phyloP scores from a whole-genome alignment of 2,113 vertebrate genomes.

The Hoplias malabaricus region DNA sequence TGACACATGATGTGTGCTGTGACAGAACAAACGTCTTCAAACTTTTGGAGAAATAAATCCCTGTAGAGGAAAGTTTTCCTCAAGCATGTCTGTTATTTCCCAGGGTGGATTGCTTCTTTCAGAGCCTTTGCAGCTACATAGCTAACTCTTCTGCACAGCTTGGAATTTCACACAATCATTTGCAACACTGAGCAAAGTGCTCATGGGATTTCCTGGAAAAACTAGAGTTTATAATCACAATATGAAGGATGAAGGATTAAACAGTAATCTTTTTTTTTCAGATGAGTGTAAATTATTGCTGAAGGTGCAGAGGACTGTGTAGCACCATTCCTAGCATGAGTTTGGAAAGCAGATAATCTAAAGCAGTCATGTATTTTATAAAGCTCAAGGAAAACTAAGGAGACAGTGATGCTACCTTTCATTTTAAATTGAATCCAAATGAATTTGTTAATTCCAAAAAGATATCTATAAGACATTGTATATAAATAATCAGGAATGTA shows the following conservation, averaged over 20 bases:
- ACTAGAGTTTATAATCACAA: neutral
- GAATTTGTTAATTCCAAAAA: constrained; percentile 1
- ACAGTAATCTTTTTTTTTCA: neutral
- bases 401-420: too few species aligned
- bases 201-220: neutral
- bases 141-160: neutral
- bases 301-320: neutral
- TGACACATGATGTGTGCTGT: neutral
- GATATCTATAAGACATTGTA: too few species aligned
- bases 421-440: too few species aligned
- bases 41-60: neutral
- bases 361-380: neutral
- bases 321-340: neutral
- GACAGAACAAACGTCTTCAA: neutral
- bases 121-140: neutral
- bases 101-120: neutral
- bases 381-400: neutral
- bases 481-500: too few species aligned
- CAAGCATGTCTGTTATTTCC: constrained; percentile 6
- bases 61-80: neutral
- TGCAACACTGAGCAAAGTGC: neutral
- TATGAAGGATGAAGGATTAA: neutral
- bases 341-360: neutral
- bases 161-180: neutral
- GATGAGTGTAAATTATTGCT: neutral